Evolutionary conservation across 2,797 vertebrate species (phyloP), one percentile per base, ranked within the genome.

Genomic region (Harpagifer antarcticus): DNA sequence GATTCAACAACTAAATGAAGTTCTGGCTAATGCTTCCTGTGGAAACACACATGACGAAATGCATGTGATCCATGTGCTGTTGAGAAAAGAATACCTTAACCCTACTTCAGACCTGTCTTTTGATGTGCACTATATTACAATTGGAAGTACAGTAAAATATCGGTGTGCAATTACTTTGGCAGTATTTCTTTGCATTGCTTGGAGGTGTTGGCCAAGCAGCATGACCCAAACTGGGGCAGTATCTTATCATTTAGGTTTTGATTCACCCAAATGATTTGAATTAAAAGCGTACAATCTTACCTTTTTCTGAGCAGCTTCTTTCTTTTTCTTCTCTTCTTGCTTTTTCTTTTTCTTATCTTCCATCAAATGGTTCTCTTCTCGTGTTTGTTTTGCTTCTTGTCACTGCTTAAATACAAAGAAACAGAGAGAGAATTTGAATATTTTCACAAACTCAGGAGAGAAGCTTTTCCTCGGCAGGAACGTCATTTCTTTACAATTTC

Each of bases 271-370:
- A 37, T 37, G 6, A 37, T 37, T 37, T 37, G 8, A 37, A 6
- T 37, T 37, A 37, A 27, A 27, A 37, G 33, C 33, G 8, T 9
- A 40, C 2, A 33, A 31, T 14, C 59, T 85, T 81, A 99, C 98
- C 98, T 98, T 94, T 96, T 96, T 98, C 95, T 97, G 96, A 96
- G 96, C 95, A 95, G 95, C 95, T 95, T 99, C 97, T 96, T 97
- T 98, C 96, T 97, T 99, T 96, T 98, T 99, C 96, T 99, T 99
- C 94, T 98, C 97, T 95, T 99, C 97, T 97, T 97, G 97, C 94
- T 96, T 99, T 98, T 98, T 99, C 96, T 97, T 99, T 98, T 97
- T 99, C 97, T 98, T 99, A 96, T 99, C 97, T 98, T 99, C 98
- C 98, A 99, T 99, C 97, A 99, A 99, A 98, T 94, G 96, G 93